Evolutionary conservation across 2,797 vertebrate species (phyloP).

Genomic region (Squalus acanthias): DNA sequence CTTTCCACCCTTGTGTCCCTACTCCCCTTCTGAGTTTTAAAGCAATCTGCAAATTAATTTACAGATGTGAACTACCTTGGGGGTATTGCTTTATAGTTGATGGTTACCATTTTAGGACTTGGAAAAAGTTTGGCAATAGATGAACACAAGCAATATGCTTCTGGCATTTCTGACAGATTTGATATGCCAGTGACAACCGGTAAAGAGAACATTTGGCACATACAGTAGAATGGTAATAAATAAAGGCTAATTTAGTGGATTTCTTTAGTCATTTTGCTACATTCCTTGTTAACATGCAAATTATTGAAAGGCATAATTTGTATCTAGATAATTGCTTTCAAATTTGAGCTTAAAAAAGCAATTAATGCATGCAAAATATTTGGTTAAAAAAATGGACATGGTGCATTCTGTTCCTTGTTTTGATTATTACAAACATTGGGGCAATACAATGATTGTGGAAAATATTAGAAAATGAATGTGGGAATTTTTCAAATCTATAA

Average conservation of each 20-base stretch:
- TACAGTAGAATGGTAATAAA: background rate
- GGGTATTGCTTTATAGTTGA: background rate
- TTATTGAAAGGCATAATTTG: background rate
- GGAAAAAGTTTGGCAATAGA: background rate
- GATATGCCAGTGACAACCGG: conserved; percentile 23
- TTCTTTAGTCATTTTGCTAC: background rate
- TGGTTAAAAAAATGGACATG: background rate
- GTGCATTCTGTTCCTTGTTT: background rate
- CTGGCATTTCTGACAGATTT: background rate
- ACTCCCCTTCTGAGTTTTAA: background rate
- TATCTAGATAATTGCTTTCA: background rate
- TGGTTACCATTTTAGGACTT: background rate
- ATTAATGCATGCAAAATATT: background rate
- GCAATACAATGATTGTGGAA: background rate
- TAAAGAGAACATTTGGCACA: background rate
- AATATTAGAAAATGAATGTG: background rate
- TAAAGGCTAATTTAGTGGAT: background rate
- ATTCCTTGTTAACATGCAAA: background rate
- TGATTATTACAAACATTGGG: background rate
- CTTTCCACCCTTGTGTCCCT: background rate
- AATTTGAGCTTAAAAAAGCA: background rate
- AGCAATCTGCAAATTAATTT: background rate
- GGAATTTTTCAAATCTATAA: background rate
- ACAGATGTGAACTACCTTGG: background rate
- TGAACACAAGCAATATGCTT: background rate